Conservation (phyloP, 2,113 vertebrate genomes). For the Panthera tigris region DNA sequence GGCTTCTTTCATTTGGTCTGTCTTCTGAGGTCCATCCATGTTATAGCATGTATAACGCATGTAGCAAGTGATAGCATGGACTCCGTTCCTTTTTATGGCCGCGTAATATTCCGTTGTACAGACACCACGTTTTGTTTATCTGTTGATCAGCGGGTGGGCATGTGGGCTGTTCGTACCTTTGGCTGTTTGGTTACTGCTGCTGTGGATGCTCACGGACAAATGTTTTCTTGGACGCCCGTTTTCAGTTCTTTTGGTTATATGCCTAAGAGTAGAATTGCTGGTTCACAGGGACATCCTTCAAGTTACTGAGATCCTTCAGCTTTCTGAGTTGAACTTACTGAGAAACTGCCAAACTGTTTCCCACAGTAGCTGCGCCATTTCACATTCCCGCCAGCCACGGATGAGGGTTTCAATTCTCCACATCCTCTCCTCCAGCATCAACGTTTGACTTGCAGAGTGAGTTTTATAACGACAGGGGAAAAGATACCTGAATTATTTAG, state of each 20-base stretch:
- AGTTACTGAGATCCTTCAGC: neutral
- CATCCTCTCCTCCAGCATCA: neutral
- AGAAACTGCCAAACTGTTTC: neutral
- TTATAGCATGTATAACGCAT: rapidly evolving
- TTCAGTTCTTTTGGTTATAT: neutral
- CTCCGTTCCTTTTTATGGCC: neutral
- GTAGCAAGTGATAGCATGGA: neutral
- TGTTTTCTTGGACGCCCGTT: neutral
- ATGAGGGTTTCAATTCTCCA: neutral
- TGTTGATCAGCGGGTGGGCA: rapidly evolving
- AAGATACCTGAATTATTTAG: constrained; percentile 71
- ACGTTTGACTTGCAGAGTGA: constrained; percentile 37
- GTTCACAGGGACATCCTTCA: neutral
- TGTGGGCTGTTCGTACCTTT: neutral
- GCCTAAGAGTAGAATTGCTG: neutral
- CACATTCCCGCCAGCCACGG: neutral
- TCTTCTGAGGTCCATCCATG: neutral
- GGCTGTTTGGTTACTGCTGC: no score
- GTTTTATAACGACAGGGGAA: neutral
- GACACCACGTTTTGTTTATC: neutral
- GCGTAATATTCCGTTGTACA: neutral
- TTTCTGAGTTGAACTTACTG: neutral
- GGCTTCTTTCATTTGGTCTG: neutral
- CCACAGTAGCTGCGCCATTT: neutral
- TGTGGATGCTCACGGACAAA: neutral